Percentiles rank a stretch among this genome's conserved stretches.
These are phyloP conservation scores for Notodonta dromedarius DNA, from an alignment of 2,888 invertebrate species.

Conservation along the genomic window DNA sequence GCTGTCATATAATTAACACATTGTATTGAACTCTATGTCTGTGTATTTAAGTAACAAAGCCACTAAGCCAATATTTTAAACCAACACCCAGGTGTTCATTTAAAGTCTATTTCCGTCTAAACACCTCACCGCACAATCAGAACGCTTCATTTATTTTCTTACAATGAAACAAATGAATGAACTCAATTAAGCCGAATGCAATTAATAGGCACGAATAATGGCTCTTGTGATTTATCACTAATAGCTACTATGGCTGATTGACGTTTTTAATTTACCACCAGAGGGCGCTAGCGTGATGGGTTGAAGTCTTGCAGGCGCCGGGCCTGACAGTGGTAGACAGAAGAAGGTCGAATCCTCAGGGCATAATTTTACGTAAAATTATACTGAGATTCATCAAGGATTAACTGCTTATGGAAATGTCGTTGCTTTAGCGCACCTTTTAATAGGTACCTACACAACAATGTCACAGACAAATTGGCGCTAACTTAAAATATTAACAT, in stretches of 20 bases:
- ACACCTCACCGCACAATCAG: slow-evolving; percentile 47
- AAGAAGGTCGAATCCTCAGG: slow-evolving; percentile 47
- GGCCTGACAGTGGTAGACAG: slow-evolving; percentile 53
- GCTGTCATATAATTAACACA: too few relatives aligned
- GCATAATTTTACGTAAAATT: slow-evolving; percentile 15
- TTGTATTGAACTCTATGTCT: too few relatives aligned
- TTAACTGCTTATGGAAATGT: too few relatives aligned
- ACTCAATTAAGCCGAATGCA: slow-evolving; percentile 72
- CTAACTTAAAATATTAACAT: too few relatives aligned
- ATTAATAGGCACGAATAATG: slow-evolving; percentile 75
- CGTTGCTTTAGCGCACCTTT: too few relatives aligned
- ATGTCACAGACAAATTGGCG: too few relatives aligned
- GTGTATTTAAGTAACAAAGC: too few relatives aligned
- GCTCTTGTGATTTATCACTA: slow-evolving; percentile 73
- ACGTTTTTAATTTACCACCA: slow-evolving; percentile 74
- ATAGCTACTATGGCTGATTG: slow-evolving; percentile 72
- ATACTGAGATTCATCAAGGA: too few relatives aligned
- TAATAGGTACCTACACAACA: too few relatives aligned
- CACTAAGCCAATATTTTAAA: neutral
- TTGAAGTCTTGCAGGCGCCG: slow-evolving; percentile 48
- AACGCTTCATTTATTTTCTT: slow-evolving; percentile 63
- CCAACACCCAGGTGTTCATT: slow-evolving; percentile 35
- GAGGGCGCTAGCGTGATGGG: slow-evolving; percentile 43
- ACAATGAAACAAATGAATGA: slow-evolving; percentile 71
- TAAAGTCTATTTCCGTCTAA: slow-evolving; percentile 43